phyloP scores from a whole-genome alignment of 2,113 vertebrate species.

The Antechinus flavipes region DNA sequence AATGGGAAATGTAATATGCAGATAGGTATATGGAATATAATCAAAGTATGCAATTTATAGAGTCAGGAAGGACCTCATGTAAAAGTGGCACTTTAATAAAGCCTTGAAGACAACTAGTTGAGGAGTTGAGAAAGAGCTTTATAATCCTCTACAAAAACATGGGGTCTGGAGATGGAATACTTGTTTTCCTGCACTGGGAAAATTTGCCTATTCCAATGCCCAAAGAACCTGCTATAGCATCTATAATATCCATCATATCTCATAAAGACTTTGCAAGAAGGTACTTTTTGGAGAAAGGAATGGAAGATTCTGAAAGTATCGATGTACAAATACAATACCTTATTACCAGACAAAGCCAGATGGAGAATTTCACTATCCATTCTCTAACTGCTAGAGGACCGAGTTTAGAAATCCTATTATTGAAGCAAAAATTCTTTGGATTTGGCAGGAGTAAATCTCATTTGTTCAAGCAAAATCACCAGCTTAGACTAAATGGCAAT shows the following conservation, averaged over 20 bases:
- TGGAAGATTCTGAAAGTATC: not conserved
- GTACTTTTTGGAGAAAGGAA: not conserved
- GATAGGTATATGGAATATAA: not conserved
- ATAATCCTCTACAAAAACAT: not conserved
- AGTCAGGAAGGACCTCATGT: not conserved
- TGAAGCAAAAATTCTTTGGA: not conserved
- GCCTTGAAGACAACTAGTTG: not conserved
- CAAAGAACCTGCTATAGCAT: not conserved
- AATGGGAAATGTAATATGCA: not conserved
- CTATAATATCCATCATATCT: not conserved
- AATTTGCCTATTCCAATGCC: not conserved
- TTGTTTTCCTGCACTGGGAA: not conserved
- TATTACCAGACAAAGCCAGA: not conserved
- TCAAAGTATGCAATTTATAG: not conserved
- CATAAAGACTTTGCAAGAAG: not conserved
- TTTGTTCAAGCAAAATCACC: not conserved
- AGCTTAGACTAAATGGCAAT: not conserved
- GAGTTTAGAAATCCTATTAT: not conserved
- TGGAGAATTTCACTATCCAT: not conserved
- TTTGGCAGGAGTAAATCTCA: not conserved
- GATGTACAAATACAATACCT: not conserved
- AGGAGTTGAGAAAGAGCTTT: not conserved
- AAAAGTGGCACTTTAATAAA: not conserved
- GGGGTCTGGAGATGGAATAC: not conserved
- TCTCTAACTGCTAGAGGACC: not conserved